A percentile compares a stretch with the other conserved stretches of the same genome.
Conservation (phyloP, 2,888 invertebrate species). For the Mythimna albipuncta region DNA sequence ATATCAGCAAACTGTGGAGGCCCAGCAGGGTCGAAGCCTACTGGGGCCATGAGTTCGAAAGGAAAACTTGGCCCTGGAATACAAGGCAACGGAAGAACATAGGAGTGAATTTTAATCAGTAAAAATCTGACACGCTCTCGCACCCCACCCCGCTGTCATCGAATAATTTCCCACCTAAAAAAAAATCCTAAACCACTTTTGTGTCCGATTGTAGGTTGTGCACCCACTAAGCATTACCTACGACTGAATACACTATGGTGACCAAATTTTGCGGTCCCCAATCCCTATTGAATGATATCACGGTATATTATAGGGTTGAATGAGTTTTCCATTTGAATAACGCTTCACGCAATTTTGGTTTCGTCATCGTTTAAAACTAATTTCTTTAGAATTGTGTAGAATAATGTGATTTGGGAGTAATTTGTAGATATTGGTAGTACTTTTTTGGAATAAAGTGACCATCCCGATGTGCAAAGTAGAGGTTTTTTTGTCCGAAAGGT, state of each 20-base stretch:
- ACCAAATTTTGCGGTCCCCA: constrained; percentile 86
- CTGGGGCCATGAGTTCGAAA: too few species aligned
- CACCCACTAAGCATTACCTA: constrained; percentile 73
- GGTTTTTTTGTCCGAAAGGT: too few species aligned
- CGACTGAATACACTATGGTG: constrained; percentile 83
- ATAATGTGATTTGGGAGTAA: neutral
- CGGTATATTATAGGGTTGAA: constrained; percentile 73
- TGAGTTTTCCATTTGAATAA: constrained; percentile 78
- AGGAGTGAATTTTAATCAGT: too few species aligned
- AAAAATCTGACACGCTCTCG: too few species aligned
- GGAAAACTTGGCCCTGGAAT: too few species aligned
- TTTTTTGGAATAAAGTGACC: too few species aligned
- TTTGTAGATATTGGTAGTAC: constrained; percentile 2
- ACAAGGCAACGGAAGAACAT: too few species aligned
- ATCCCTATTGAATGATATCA: constrained; percentile 81
- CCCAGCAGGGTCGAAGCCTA: too few species aligned
- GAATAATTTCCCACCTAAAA: too few species aligned
- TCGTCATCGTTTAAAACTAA: constrained; percentile 73
- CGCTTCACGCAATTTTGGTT: constrained; percentile 72
- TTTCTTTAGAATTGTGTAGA: constrained; percentile 50
- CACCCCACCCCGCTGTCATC: too few species aligned
- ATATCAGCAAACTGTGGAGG: too few species aligned
- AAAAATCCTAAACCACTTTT: neutral
- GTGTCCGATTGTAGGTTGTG: constrained; percentile 7
- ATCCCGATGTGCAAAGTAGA: too few species aligned